Evolutionary conservation across 2,113 vertebrate genomes (phyloP).

Genomic region (Cavia porcellus): DNA sequence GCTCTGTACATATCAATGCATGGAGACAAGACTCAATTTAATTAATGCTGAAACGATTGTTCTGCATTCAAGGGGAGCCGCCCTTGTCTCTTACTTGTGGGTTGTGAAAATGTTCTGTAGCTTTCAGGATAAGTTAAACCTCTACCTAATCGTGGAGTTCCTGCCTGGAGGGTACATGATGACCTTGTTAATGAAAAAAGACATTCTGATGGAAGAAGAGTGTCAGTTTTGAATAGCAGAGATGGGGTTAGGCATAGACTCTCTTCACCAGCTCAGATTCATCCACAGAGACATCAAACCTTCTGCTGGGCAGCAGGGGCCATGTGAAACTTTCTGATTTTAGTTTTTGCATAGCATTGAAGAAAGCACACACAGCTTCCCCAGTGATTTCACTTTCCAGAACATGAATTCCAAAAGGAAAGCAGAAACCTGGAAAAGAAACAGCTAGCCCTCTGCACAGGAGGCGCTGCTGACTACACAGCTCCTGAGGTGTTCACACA

Average conservation of each 20-base stretch:
- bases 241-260: slow-evolving; percentile 98
- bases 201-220: slow-evolving; percentile 97
- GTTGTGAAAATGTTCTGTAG: slow-evolving; percentile 99
- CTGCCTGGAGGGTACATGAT: slow-evolving; percentile 99
- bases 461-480: slow-evolving; percentile 98
- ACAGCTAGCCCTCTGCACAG: slow-evolving; percentile 96
- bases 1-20: no score
- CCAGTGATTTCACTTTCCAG: slow-evolving; percentile 98
- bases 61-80: no score
- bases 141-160: slow-evolving; percentile 99
- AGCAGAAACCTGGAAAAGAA: slow-evolving; percentile 99
- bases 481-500: slow-evolving; percentile 98
- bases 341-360: slow-evolving; percentile 97
- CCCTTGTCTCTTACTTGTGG: slow-evolving; percentile 87
- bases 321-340: slow-evolving; percentile 99
- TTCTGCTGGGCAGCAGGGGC: slow-evolving; percentile 97
- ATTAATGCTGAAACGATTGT: no score
- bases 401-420: slow-evolving; percentile 99
- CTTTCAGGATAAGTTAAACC: slow-evolving; percentile 99
- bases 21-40: no score
- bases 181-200: slow-evolving; percentile 99
- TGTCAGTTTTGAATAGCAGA: slow-evolving; percentile 99
- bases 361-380: slow-evolving; percentile 97
- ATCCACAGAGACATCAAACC: slow-evolving; percentile 99
- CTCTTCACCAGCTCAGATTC: slow-evolving; percentile 97